Conservation (phyloP, 2,113 vertebrate genomes). For the Oryzias celebensis region DNA sequence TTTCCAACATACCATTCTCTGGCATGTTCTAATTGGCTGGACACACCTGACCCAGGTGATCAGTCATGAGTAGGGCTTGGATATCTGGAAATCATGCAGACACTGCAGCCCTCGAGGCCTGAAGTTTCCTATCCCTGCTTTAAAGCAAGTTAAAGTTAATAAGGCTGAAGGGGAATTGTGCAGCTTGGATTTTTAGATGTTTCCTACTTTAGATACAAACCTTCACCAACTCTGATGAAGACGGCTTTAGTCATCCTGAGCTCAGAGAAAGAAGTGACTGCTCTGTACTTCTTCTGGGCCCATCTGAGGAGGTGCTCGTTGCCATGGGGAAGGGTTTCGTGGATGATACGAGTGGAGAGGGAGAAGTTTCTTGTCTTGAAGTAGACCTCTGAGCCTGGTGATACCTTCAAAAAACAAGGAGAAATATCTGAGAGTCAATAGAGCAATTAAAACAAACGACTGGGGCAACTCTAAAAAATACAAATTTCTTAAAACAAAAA, state of each 20-base stretch:
- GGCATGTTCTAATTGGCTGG: too few relatives aligned
- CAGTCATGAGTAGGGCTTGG: too few relatives aligned
- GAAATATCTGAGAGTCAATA: constrained; percentile 9
- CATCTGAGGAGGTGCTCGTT: constrained; percentile 90
- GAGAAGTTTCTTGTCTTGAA: constrained; percentile 86
- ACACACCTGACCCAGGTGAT: too few relatives aligned
- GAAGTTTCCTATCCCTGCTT: too few relatives aligned
- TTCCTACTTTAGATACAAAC: constrained; percentile 71
- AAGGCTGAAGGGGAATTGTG: constrained; percentile 29
- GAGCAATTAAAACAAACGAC: constrained; percentile 19
- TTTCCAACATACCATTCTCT: too few relatives aligned
- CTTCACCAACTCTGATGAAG: constrained; percentile 98
- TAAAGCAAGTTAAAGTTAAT: background rate
- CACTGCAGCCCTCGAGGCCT: too few relatives aligned
- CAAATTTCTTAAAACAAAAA: too few relatives aligned
- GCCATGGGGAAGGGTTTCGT: constrained; percentile 82
- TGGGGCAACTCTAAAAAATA: background rate
- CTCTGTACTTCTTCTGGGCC: constrained; percentile 86
- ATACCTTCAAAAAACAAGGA: constrained; percentile 80
- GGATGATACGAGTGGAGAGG: constrained; percentile 72
- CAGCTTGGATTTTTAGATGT: constrained; percentile 41
- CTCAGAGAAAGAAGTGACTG: constrained; percentile 97
- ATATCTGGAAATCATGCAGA: too few relatives aligned
- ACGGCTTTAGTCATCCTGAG: constrained; percentile 89
- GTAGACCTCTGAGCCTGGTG: constrained; percentile 82